phyloP scores from a whole-genome alignment of 1,140 invertebrate species.

The Anadara kagoshimensis region DNA sequence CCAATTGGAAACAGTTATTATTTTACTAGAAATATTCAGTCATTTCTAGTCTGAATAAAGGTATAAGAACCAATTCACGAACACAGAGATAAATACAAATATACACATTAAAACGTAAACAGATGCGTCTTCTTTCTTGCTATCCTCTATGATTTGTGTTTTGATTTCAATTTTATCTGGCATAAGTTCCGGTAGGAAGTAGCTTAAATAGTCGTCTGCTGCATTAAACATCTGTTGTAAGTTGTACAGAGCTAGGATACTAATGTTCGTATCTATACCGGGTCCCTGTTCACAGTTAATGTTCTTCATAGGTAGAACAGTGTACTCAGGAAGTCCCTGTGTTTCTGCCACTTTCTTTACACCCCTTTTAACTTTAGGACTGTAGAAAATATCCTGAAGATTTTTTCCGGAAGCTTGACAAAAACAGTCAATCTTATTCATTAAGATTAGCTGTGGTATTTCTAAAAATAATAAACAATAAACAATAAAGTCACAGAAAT shows the following conservation, averaged over 20 bases:
- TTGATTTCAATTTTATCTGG: constrained; percentile 13
- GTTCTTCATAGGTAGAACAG: constrained; percentile 35
- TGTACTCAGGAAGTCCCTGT: constrained; percentile 17
- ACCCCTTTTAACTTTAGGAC: constrained; percentile 8
- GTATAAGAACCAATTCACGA: too few relatives aligned
- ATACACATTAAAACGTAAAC: too few relatives aligned
- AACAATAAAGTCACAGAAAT: too few relatives aligned
- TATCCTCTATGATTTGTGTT: too few relatives aligned
- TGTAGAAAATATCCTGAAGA: constrained; percentile 14
- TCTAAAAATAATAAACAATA: constrained; percentile 19
- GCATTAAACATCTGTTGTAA: constrained; percentile 35
- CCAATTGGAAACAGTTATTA: too few relatives aligned
- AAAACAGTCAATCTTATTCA: constrained; percentile 30
- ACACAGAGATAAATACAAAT: too few relatives aligned
- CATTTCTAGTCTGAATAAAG: too few relatives aligned
- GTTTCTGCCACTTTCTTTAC: constrained; percentile 14
- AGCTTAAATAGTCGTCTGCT: constrained; percentile 29
- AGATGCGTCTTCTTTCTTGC: too few relatives aligned
- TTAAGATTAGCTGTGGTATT: constrained; percentile 32
- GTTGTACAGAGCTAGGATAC: constrained; percentile 33
- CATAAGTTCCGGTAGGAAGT: constrained; percentile 20
- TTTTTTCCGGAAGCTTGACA: constrained; percentile 5
- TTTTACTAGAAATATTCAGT: too few relatives aligned
- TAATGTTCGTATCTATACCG: constrained; percentile 3
- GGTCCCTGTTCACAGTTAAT: constrained; percentile 4